Evolutionary conservation across 2,797 vertebrate genomes (phyloP), one percentile per base, ranked within the genome.

Genomic region (Onychomys torridus): DNA sequence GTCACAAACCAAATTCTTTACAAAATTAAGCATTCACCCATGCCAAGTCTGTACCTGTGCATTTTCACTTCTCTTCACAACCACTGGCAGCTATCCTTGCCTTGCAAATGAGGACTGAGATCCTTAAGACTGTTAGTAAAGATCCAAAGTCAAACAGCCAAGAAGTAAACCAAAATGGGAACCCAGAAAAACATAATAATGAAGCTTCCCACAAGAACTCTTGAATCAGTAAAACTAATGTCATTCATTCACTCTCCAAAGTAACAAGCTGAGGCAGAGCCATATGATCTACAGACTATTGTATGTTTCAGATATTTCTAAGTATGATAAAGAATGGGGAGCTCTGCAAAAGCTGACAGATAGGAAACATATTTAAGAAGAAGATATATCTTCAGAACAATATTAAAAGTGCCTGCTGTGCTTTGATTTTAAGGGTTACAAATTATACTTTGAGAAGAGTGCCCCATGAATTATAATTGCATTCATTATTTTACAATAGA

Each of bases 361-460:
- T n/a, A 91, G 85, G 55, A 90, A 95, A 90, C 76, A 0, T 91
- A 91, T 76, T 92, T 92, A 78, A 65, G 67, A 27, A 3, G 75
- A 97, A 91, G 46, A 93, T 23, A 85, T 23, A 27, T 97, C 79
- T 86, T 98, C 96, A 91, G 95, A 95, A 96, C 29, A 55, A n/a
- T 69, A 96, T 52, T 94, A 92, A 61, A 71, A 40, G 63, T 77
- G 76, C 93, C 88, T 83, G 83, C 79, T 97, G 52, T 92, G 78
- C 95, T 98, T 97, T 96, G 79, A 97, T 95, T 92, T 79, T 96
- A 97, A 97, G 49, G 40, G 29, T 97, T 97, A 98, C 55, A 52
- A 98, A 97, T 11, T 93, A 34, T 12, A 97, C 77, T 90, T 96
- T 93, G 75, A 87, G 34, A 79, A 73, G 96, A 97, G 67, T 88